A percentile compares a stretch with the other conserved stretches of the same genome.
Evolutionary conservation across 2,113 vertebrate species (phyloP).

Genomic region (Gavialis gangeticus): DNA sequence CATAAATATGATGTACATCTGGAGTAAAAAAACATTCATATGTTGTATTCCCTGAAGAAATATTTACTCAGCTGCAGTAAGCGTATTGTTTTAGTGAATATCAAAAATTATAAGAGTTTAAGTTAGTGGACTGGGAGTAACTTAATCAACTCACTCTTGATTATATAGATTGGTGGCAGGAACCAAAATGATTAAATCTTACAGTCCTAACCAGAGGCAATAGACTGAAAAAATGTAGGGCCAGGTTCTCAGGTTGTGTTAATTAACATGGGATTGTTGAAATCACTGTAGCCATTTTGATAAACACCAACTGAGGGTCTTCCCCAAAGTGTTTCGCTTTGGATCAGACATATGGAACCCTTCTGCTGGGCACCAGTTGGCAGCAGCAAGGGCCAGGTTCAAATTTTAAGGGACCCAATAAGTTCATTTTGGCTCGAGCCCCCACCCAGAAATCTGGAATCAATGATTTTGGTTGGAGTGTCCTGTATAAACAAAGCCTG

Average conservation of each 20-base stretch:
- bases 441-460: no score
- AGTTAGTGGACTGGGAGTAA: conserved; percentile 13
- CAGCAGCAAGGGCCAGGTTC: no score
- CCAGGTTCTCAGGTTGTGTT: conserved; percentile 12
- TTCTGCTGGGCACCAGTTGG: no score
- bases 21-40: conserved; percentile 33
- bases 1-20: conserved; percentile 36
- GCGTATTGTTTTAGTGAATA: conserved; percentile 41
- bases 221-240: not conserved
- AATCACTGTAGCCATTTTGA: conserved; percentile 19
- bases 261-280: conserved; percentile 45
- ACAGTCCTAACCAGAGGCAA: conserved; percentile 18
- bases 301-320: conserved; percentile 41
- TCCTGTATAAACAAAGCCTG: no score
- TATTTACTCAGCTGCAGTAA: conserved; percentile 55
- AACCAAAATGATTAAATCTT: conserved; percentile 48
- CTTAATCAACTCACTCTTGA: conserved; percentile 52
- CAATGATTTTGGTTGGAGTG: no score
- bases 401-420: no score
- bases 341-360: no score
- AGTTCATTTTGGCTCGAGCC: no score
- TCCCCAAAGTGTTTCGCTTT: no score
- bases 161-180: conserved; percentile 30
- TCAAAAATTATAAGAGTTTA: conserved; percentile 45
- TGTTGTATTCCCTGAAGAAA: not conserved